Evolutionary conservation across 1,140 invertebrate genomes (phyloP).

Genomic region (Hylyphantes graminicola): DNA sequence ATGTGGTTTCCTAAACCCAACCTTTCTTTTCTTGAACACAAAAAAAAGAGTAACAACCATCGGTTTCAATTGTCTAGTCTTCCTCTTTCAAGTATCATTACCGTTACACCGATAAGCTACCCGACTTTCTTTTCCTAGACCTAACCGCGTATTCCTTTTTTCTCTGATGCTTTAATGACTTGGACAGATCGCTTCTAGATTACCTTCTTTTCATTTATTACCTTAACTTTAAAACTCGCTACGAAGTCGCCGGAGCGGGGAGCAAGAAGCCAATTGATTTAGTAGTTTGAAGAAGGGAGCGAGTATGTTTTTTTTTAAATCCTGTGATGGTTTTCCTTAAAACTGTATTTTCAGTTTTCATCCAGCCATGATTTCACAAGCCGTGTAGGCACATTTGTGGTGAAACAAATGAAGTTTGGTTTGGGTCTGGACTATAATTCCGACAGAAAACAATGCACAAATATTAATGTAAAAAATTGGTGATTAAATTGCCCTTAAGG

Average conservation of each 20-base stretch:
- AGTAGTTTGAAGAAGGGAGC: too few species aligned
- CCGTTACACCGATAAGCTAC: slow-evolving; percentile 14
- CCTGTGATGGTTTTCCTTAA: too few species aligned
- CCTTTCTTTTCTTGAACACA: slow-evolving; percentile 11
- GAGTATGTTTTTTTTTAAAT: too few species aligned
- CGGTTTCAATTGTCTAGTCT: slow-evolving; percentile 41
- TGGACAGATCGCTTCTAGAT: slow-evolving; percentile 54
- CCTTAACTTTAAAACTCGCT: slow-evolving; percentile 54
- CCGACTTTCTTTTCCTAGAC: not conserved
- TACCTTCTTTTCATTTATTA: slow-evolving; percentile 55
- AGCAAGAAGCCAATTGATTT: slow-evolving; percentile 14
- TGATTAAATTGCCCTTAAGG: too few species aligned
- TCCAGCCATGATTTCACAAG: too few species aligned
- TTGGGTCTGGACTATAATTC: too few species aligned
- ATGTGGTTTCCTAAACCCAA: not conserved
- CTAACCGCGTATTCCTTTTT: not conserved
- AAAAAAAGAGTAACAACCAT: slow-evolving; percentile 28
- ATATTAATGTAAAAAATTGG: too few species aligned
- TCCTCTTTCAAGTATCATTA: slow-evolving; percentile 44
- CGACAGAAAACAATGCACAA: too few species aligned
- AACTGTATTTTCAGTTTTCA: too few species aligned
- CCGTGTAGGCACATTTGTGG: too few species aligned
- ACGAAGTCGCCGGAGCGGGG: slow-evolving; percentile 21
- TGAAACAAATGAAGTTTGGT: too few species aligned
- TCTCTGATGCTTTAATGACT: slow-evolving; percentile 41